Conservation (phyloP, 2,797 vertebrate species). For the Alfaro cultratus region DNA sequence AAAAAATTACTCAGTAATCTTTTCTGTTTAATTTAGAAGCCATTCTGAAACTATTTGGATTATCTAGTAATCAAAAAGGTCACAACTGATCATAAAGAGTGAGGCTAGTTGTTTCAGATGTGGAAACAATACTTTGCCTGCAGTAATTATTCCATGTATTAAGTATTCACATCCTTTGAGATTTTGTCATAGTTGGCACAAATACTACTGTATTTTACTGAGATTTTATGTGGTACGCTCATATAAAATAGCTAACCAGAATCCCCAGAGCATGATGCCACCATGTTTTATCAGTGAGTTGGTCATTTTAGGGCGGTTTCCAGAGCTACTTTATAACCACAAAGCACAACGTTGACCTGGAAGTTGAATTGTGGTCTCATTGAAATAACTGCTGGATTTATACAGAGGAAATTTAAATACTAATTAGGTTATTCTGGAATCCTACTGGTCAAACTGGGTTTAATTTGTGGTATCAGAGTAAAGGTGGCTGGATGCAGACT, state of each 20-base stretch:
- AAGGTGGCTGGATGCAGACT: not conserved
- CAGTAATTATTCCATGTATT: not conserved
- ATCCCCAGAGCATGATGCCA: not conserved
- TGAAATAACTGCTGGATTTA: not conserved
- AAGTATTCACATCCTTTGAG: not conserved
- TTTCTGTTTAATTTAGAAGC: not conserved
- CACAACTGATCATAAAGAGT: not conserved
- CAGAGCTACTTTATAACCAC: not conserved
- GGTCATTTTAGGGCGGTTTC: not conserved
- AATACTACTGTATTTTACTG: not conserved
- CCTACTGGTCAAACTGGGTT: not conserved
- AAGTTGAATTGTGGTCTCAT: not conserved
- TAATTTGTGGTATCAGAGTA: not conserved
- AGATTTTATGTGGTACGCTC: not conserved
- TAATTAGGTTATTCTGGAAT: not conserved
- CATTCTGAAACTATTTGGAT: not conserved
- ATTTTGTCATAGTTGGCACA: not conserved
- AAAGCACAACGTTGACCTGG: not conserved
- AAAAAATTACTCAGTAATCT: not conserved
- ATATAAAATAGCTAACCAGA: not conserved
- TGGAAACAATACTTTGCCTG: not conserved
- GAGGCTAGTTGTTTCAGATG: not conserved
- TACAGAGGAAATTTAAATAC: not conserved
- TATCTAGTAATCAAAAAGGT: not conserved
- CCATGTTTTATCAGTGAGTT: not conserved